A percentile compares a stretch with the other conserved stretches of the same genome.
These are phyloP conservation scores for Diorhabda sublineata DNA, from an alignment of 1,140 invertebrate genomes.

Conservation along the genomic window DNA sequence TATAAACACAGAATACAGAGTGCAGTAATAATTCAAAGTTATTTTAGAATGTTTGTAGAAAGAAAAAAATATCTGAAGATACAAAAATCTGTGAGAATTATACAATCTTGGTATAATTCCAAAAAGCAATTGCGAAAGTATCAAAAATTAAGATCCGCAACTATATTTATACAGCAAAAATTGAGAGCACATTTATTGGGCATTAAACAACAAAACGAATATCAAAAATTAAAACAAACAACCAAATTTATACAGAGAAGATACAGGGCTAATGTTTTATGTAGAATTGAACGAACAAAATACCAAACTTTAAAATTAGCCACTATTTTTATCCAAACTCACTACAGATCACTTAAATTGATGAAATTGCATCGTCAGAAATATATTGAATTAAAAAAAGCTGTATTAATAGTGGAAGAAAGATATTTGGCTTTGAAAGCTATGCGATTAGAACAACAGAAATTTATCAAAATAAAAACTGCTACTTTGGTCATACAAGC, in stretches of 20 bases:
- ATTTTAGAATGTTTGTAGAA: constrained; percentile 12
- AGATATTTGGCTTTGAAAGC: constrained; percentile 33
- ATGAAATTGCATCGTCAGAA: constrained; percentile 43
- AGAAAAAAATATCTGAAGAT: constrained; percentile 35
- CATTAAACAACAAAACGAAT: constrained; percentile 17
- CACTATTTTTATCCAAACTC: constrained; percentile 49
- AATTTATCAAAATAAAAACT: constrained; percentile 29
- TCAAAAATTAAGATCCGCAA: constrained; percentile 34
- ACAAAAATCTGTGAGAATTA: constrained; percentile 37
- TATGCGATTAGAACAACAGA: constrained; percentile 26
- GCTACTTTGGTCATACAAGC: constrained; percentile 33
- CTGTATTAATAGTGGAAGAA: constrained; percentile 40
- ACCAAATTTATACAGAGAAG: constrained; percentile 32
- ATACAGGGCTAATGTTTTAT: constrained; percentile 43
- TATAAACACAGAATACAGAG: constrained; percentile 27
- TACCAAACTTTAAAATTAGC: constrained; percentile 42
- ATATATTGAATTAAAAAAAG: constrained; percentile 46
- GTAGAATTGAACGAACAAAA: constrained; percentile 32
- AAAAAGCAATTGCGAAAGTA: constrained; percentile 38
- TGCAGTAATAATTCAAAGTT: constrained; percentile 32
- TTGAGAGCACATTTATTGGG: constrained; percentile 31
- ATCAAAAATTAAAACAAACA: constrained; percentile 24
- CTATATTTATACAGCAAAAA: constrained; percentile 41
- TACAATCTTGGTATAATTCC: constrained; percentile 41
- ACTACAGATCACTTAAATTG: constrained; percentile 45